These are phyloP conservation scores for Terrapene triunguis DNA, from an alignment of 2,113 vertebrate species.

Conservation along the genomic window DNA sequence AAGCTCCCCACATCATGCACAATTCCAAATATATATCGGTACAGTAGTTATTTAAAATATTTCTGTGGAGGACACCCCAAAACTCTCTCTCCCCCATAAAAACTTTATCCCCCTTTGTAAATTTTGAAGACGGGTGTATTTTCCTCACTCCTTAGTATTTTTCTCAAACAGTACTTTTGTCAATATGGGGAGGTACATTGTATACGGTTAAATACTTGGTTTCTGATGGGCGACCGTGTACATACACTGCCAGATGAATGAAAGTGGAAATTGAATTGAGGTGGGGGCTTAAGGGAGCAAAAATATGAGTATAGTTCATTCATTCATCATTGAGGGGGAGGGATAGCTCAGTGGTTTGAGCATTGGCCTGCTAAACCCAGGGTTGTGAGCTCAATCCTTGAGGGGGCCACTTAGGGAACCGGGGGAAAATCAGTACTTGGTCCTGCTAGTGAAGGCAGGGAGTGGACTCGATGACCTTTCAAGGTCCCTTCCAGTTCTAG, in stretches of 20 bases:
- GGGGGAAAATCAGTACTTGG: no score
- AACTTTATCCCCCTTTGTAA: neutral
- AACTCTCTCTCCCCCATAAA: neutral
- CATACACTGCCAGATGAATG: neutral
- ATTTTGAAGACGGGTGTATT: neutral
- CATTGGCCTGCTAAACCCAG: no score
- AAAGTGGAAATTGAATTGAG: neutral
- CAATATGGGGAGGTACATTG: neutral
- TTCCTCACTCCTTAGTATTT: neutral
- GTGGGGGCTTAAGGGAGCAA: neutral
- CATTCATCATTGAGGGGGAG: no score
- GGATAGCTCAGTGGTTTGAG: no score
- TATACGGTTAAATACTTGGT: neutral
- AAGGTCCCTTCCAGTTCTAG: no score
- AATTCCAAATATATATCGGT: neutral
- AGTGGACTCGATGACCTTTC: no score
- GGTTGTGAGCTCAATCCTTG: no score
- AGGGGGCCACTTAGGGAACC: no score
- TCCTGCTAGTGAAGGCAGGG: no score
- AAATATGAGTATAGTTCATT: neutral
- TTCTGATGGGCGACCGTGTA: neutral
- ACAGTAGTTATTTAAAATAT: neutral
- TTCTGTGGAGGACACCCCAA: neutral
- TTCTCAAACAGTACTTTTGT: neutral
- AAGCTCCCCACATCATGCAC: neutral